Percentiles rank a stretch among this genome's conserved stretches.
phyloP scores from a whole-genome alignment of 1,140 invertebrate species.

The Helicoverpa armigera region DNA sequence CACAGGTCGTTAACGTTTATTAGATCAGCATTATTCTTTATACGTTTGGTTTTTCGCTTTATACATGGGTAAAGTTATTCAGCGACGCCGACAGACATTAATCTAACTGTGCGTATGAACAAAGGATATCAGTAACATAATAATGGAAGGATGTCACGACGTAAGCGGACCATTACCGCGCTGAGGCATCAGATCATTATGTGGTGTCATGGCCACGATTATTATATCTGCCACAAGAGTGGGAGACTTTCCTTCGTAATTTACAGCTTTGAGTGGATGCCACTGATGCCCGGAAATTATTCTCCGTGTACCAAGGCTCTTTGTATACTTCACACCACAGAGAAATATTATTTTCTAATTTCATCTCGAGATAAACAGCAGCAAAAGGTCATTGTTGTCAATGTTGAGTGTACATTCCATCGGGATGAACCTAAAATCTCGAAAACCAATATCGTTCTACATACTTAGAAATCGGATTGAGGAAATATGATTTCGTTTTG shows the following conservation, averaged over 20 bases:
- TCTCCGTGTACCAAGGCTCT: conserved; percentile 38
- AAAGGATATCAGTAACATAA: conserved; percentile 44
- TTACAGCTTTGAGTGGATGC: conserved; percentile 40
- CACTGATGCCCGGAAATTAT: conserved; percentile 61
- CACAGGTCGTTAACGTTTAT: conserved; percentile 3
- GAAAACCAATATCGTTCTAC: conserved; percentile 23
- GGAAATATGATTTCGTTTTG: conserved; percentile 22
- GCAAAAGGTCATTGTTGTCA: not conserved
- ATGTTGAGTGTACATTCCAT: not conserved
- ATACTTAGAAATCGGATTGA: conserved; percentile 29
- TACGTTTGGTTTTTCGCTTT: not conserved
- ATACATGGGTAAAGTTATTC: not conserved
- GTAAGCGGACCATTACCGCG: conserved; percentile 42
- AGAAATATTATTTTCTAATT: conserved; percentile 42
- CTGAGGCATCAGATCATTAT: conserved; percentile 37
- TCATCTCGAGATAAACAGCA: not conserved
- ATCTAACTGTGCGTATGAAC: conserved; percentile 29
- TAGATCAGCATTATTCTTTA: not conserved
- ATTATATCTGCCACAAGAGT: conserved; percentile 45
- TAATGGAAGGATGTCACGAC: conserved; percentile 42
- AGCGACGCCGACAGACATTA: conserved; percentile 15
- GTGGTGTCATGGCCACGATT: conserved; percentile 30
- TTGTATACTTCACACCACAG: conserved; percentile 22
- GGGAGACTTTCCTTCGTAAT: conserved; percentile 45
- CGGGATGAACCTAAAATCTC: not conserved